Conservation (phyloP, 2,888 invertebrate species). For the Graphium colonna region DNA sequence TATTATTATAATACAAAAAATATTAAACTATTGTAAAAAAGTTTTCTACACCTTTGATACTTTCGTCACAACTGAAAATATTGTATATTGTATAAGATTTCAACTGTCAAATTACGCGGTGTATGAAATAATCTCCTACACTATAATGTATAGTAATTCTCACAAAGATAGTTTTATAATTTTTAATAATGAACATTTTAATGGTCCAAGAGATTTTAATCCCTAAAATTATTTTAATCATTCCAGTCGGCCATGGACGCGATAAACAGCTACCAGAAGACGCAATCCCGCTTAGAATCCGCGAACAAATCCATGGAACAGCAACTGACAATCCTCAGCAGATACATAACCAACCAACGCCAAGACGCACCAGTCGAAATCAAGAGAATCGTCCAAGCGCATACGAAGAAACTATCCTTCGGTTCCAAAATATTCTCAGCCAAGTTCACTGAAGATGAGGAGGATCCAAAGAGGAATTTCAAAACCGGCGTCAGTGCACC, state of each 20-base stretch:
- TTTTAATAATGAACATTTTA: too few species aligned
- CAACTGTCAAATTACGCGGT: too few species aligned
- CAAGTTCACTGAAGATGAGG: slow-evolving; percentile 58
- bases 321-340: slow-evolving; percentile 85
- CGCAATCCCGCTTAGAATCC: slow-evolving; percentile 83
- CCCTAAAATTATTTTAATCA: slow-evolving; percentile 19
- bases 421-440: slow-evolving; percentile 61
- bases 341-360: slow-evolving; percentile 85
- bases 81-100: too few species aligned
- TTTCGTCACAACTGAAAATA: too few species aligned
- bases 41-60: too few species aligned
- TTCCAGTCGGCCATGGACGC: slow-evolving; percentile 84
- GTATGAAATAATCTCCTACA: too few species aligned
- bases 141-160: too few species aligned
- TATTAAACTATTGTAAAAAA: too few species aligned
- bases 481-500: slow-evolving; percentile 66
- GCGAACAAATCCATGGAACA: slow-evolving; percentile 87
- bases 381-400: slow-evolving; percentile 85
- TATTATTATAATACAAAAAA: too few species aligned
- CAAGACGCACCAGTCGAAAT: slow-evolving; percentile 87
- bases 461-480: slow-evolving; percentile 53
- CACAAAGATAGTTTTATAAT: too few species aligned
- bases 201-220: too few species aligned
- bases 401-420: slow-evolving; percentile 60
- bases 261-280: slow-evolving; percentile 81